Base-by-base conservation (phyloP, 2,888 invertebrate genomes). In the Diplazon laetatorius region DNA sequence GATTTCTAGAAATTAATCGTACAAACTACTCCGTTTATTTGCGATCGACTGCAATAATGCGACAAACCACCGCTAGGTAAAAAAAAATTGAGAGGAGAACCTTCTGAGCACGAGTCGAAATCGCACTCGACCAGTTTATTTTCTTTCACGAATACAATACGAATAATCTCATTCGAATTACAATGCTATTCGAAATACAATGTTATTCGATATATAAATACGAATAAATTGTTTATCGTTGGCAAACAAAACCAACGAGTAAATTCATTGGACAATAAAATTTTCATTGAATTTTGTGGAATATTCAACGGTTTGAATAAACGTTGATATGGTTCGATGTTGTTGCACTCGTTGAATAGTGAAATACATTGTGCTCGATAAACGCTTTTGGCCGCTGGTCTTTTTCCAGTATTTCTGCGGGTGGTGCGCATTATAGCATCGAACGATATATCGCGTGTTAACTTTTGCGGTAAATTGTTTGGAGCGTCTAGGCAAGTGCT, bases 381-480 rank as follows among this genome's bases (percentile, higher is more conserved):
- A 65, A 62, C 37, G n/a, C n/a, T n/a, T 62, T 30, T 42, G n/a
- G 35, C 60, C 50, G 37, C 44, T 42, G 25, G 20, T 16, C 37
- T 39, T 37, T 37, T 55, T 20, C 20, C 60, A n/a, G n/a, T 16
- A 16, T 25, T 48, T 44, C 18, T 65, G 25, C 44, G 14, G n/a
- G n/a, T 46, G 39, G 18, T 44, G 30, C 42, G 10, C 30, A 10
- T 3, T 50, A 48, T 16, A 57, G 37, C 30, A 55, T 14, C 25
- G 55, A 9, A n/a, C 20, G 37, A 39, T 63, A 57, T 66, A 75
- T 52, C 72, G 79, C 37, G 59, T 59, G 66, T 59, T 48, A 79
- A 79, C 79, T 79, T 76, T 76, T 69, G 59, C 76, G 72, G 69
- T 72, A 73, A 79, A 79, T 79, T 76, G 79, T 76, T 79, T 79